A percentile compares a stretch with the other conserved stretches of the same genome.
phyloP scores from a whole-genome alignment of 2,113 vertebrate species.

The Otus sunia region DNA sequence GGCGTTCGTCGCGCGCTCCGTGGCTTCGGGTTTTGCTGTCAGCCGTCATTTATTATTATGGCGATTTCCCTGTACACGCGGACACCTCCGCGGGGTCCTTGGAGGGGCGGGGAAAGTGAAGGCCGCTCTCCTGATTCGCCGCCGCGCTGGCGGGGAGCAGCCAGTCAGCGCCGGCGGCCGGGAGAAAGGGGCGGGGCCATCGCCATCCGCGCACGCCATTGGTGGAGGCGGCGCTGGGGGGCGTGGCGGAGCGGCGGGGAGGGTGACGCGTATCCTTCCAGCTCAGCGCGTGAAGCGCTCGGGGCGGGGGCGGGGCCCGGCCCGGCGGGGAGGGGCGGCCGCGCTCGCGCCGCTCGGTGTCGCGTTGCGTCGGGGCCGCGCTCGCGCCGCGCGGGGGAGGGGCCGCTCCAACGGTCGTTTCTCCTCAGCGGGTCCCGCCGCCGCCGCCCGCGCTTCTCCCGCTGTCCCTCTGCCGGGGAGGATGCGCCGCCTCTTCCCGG shows the following conservation, averaged over 20 bases:
- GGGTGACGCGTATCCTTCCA: constrained; percentile 60
- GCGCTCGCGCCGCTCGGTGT: not conserved
- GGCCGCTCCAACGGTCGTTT: not conserved
- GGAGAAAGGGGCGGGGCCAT: accelerated
- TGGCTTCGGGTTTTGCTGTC: no score
- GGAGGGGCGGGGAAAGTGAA: not conserved
- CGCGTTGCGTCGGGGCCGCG: not conserved
- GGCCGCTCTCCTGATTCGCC: not conserved
- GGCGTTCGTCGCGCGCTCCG: not conserved
- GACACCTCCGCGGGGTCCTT: not conserved
- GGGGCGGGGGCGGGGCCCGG: not conserved
- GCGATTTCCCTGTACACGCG: not conserved
- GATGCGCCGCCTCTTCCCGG: constrained; percentile 71
- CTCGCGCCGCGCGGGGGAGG: not conserved
- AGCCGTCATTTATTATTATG: not conserved
- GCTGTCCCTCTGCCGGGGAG: constrained; percentile 5
- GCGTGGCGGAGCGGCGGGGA: not conserved
- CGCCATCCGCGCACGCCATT: accelerated
- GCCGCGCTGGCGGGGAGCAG: accelerated
- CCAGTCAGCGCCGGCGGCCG: not conserved
- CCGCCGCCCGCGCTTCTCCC: not conserved
- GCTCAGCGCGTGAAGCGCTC: constrained; percentile 29
- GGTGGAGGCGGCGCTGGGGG: not conserved
- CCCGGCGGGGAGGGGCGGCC: not conserved
- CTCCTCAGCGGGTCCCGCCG: not conserved